Conservation (phyloP, 2,888 invertebrate species). For the Hedya salicella region DNA sequence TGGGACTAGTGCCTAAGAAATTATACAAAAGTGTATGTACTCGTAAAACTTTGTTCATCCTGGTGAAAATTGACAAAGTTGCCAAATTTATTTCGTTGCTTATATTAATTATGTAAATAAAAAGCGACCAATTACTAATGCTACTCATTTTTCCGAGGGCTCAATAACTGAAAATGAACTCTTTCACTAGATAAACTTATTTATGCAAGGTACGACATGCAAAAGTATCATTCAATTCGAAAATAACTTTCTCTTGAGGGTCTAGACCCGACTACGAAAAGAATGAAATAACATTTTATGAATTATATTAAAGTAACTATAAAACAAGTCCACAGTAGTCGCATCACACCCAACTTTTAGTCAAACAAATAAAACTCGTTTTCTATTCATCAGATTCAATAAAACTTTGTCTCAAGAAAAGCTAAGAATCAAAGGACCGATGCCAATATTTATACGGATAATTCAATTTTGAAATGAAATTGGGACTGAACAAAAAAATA, state of each 20-base stretch:
- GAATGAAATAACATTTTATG: background rate
- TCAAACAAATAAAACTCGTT: conserved; percentile 38
- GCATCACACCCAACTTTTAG: background rate
- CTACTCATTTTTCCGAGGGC: no score
- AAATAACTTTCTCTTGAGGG: background rate
- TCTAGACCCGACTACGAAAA: background rate
- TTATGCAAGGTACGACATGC: no score
- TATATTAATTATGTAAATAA: no score
- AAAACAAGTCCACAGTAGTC: conserved; percentile 22
- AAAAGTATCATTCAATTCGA: no score
- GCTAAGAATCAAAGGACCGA: conserved; percentile 13
- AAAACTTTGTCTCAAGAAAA: conserved; percentile 29
- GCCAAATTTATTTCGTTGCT: no score
- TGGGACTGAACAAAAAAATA: background rate
- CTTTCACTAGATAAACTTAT: no score
- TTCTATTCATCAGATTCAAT: conserved; percentile 32
- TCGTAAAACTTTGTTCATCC: no score
- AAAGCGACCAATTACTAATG: no score
- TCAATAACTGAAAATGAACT: no score
- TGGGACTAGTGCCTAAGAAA: no score
- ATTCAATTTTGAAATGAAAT: background rate
- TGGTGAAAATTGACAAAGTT: no score
- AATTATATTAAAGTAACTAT: conserved; percentile 1
- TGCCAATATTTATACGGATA: conserved; percentile 11
- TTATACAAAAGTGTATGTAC: no score